phyloP scores from a whole-genome alignment of 2,113 vertebrate species.

The Crypturellus undulatus region DNA sequence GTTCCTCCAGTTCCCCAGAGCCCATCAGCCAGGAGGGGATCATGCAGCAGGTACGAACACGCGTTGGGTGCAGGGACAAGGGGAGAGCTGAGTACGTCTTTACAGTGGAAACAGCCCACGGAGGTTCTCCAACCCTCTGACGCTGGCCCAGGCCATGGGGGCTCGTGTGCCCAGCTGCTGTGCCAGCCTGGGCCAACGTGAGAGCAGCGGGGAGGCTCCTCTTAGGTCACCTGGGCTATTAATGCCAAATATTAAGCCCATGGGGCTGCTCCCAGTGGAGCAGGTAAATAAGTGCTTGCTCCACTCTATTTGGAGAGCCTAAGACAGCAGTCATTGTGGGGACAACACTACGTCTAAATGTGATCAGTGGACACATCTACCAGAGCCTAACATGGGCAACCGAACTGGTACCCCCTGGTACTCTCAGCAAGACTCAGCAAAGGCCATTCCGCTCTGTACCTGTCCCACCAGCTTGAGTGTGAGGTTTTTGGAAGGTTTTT shows the following conservation, averaged over 20 bases:
- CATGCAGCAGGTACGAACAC: neutral
- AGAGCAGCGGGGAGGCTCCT: neutral
- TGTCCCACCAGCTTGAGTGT: neutral
- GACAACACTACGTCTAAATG: neutral
- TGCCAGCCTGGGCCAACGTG: neutral
- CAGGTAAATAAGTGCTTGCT: neutral
- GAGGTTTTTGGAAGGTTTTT: slow-evolving; percentile 68
- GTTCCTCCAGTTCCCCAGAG: neutral
- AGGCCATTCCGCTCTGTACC: neutral
- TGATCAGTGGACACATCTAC: neutral
- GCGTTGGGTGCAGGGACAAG: neutral
- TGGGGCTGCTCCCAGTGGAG: neutral
- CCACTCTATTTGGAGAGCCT: neutral
- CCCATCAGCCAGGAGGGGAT: neutral
- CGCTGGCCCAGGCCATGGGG: no score
- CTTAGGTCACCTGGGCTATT: neutral
- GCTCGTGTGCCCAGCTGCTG: no score
- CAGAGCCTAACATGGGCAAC: neutral
- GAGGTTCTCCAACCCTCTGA: no score
- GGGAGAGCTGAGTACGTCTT: neutral
- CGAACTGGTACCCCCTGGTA: neutral
- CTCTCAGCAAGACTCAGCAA: neutral
- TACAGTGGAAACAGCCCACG: rapidly evolving
- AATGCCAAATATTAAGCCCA: neutral
- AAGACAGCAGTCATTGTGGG: neutral